These are phyloP conservation scores for Drosophila hamatofila DNA, from an alignment of 2,888 invertebrate species.

Conservation along the genomic window DNA sequence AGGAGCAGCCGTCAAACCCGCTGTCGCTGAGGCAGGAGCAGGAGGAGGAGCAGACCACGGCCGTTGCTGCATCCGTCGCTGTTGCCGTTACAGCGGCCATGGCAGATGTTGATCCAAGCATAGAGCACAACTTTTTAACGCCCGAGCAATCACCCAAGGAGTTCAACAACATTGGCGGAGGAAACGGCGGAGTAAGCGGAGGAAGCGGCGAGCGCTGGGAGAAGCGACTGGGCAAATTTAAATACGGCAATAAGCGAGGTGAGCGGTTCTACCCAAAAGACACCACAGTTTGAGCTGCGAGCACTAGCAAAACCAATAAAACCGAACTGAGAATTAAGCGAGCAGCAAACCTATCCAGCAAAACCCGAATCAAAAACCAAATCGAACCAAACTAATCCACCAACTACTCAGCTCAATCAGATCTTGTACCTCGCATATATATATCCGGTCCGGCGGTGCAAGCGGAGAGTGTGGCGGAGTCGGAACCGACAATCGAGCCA, in stretches of 20 bases:
- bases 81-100: background rate
- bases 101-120: constrained; percentile 30
- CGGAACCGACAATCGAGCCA: constrained; percentile 28
- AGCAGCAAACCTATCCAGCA: constrained; percentile 26
- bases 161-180: constrained; percentile 42
- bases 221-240: constrained; percentile 86
- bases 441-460: constrained; percentile 35
- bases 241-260: constrained; percentile 87
- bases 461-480: constrained; percentile 62
- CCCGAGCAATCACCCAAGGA: constrained; percentile 77
- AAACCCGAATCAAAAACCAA: background rate
- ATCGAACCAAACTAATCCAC: constrained; percentile 29
- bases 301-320: background rate
- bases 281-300: constrained; percentile 26
- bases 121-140: constrained; percentile 81
- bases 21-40: background rate
- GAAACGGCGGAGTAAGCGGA: constrained; percentile 54
- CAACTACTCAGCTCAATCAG: constrained; percentile 32
- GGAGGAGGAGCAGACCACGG: too few species aligned
- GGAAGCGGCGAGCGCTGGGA: constrained; percentile 78
- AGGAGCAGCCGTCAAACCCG: constrained; percentile 11
- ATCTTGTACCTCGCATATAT: constrained; percentile 19
- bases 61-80: background rate
- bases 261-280: constrained; percentile 65
- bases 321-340: constrained; percentile 7